These are phyloP conservation scores for Anaspis maculata DNA, from an alignment of 2,888 invertebrate species.

Conservation along the genomic window DNA sequence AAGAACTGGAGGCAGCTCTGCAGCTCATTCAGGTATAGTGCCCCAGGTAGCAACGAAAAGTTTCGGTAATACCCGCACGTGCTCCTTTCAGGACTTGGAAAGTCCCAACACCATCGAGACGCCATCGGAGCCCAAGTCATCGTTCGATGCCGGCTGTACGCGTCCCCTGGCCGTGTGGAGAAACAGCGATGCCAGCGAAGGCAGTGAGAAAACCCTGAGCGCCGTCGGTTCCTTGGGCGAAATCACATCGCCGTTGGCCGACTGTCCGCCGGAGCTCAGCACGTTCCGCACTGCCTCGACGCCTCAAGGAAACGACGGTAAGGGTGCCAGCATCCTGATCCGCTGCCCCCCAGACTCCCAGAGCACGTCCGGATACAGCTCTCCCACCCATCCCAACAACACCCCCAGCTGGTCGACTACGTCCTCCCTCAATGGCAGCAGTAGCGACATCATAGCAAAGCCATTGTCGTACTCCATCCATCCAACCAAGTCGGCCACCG, in stretches of 20 bases:
- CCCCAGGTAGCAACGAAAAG: no score
- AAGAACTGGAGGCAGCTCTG: constrained; percentile 44
- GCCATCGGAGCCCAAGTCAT: constrained; percentile 37
- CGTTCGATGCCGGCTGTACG: constrained; percentile 21
- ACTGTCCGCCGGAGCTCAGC: constrained; percentile 31
- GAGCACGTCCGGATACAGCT: constrained; percentile 46
- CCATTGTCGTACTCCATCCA: constrained; percentile 40
- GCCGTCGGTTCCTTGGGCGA: constrained; percentile 40
- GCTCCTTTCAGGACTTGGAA: constrained; percentile 45
- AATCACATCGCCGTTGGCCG: constrained; percentile 35
- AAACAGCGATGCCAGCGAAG: constrained; percentile 35
- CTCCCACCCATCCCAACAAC: constrained; percentile 37
- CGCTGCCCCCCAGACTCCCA: constrained; percentile 40
- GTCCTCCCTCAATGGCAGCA: constrained; percentile 39
- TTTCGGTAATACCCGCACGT: no score
- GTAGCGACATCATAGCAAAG: constrained; percentile 31
- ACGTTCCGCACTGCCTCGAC: constrained; percentile 31
- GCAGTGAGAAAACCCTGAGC: constrained; percentile 41
- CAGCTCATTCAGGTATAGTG: constrained; percentile 46
- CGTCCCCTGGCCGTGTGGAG: constrained; percentile 38
- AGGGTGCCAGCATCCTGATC: constrained; percentile 36
- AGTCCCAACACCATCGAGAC: constrained; percentile 45
- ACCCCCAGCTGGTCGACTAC: constrained; percentile 41
- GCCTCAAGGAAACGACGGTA: constrained; percentile 25
- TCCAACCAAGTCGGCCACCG: constrained; percentile 38